Evolutionary conservation across 1,140 invertebrate genomes (phyloP).

Genomic region (Drosophila seguyi): DNA sequence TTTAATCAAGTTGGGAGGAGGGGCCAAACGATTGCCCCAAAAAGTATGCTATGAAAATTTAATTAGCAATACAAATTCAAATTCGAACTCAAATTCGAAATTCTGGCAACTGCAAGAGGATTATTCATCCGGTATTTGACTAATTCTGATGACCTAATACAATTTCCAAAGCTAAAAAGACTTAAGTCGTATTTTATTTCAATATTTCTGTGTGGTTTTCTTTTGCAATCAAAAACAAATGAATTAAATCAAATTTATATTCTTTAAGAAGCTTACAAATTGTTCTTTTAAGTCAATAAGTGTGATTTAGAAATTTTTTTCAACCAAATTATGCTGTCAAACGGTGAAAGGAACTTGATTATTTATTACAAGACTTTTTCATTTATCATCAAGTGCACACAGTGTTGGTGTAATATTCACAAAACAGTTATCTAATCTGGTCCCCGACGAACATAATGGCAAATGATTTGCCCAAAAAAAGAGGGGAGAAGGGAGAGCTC

Average conservation of each 20-base stretch:
- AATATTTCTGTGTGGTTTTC: background rate
- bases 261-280: background rate
- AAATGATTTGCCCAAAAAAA: constrained; percentile 63
- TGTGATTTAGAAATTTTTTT: background rate
- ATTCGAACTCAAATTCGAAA: constrained; percentile 1
- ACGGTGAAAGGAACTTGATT: constrained; percentile 10
- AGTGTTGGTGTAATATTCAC: constrained; percentile 36
- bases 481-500: background rate
- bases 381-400: constrained; percentile 28
- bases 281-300: background rate
- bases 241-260: background rate
- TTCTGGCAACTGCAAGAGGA: background rate
- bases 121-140: constrained; percentile 1
- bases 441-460: constrained; percentile 50
- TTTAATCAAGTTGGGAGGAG: constrained; percentile 12
- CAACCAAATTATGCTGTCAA: constrained; percentile 1
- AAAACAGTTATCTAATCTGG: constrained; percentile 51
- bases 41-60: constrained; percentile 44
- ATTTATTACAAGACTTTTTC: constrained; percentile 28
- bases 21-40: constrained; percentile 1
- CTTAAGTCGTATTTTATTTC: background rate
- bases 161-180: background rate
- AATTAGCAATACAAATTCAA: constrained; percentile 20
- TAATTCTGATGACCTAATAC: constrained; percentile 1
- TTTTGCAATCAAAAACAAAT: background rate